Base-by-base conservation (phyloP, 2,888 invertebrate genomes). In the Gari tellinella region DNA sequence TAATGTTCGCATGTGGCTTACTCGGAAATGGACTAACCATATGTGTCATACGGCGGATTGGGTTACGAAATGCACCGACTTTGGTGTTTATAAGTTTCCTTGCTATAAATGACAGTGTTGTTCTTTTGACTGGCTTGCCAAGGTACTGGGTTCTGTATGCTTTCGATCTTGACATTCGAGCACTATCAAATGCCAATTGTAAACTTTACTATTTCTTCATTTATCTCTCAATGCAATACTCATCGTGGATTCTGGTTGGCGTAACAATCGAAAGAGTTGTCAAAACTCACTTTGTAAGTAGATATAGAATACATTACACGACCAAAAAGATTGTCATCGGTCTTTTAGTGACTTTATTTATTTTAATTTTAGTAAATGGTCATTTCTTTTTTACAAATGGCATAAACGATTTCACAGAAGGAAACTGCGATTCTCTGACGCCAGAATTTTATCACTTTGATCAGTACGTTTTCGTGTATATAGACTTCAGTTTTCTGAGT, bases 341-440 rank as follows among this genome's bases (percentile, higher is more conserved):
- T 4, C 53, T 80, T 8, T 25, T 67, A 1, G 17, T 79, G 10
- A 43, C 57, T 1, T 21, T 80, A 12, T 38, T 74, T 21, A 41
- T 66, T 3, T 17, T 80, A 1, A 15, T 65, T 45, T 31, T 79
- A 3, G 26, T 68, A 2, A 55, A 68, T 25, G 15, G 70, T 0
- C 81, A 84, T 48, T 73, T 82, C 48, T 75, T 84, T 38, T 67
- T 80, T 58, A 84, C 84, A n/a, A 82, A 84, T 37, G 82, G 81
- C 21, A 64, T 84, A 1, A 69, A 64, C n/a, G 62, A 61, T n/a
- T 70, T 53, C 19, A 70, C 67, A 3, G 73, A 79, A 5, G 73
- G 67, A 14, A 53, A 49, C 1, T 82, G 84, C 45, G 45, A 61
- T 2, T 84, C 84, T 4, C 58, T 84, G 0, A 75, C 72, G 0